These are phyloP conservation scores for Slavum lentiscoides DNA, from an alignment of 2,888 invertebrate species.

Conservation along the genomic window DNA sequence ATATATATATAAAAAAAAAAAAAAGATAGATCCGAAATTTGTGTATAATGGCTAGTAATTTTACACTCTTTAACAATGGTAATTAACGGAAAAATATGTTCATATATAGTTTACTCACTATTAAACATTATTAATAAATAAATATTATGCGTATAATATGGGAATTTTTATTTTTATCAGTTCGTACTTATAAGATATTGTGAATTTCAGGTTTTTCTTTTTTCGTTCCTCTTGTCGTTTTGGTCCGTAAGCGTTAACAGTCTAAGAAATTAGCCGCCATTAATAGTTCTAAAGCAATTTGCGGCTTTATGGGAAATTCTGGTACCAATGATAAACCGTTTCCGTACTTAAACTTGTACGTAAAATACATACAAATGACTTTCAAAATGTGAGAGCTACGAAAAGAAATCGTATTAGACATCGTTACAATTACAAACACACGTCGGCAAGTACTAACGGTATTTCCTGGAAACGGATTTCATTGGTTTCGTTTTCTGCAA, in stretches of 20 bases:
- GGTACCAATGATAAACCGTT: conserved; percentile 99
- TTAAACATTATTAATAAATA: too few relatives aligned
- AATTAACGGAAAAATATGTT: too few relatives aligned
- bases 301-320: conserved; percentile 97
- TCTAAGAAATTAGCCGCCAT: conserved; percentile 99
- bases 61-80: too few relatives aligned
- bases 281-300: conserved; percentile 84
- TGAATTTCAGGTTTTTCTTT: background rate
- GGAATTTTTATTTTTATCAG: background rate
- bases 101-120: too few relatives aligned
- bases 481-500: conserved; percentile 98
- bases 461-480: conserved; percentile 99
- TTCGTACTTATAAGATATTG: background rate
- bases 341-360: conserved; percentile 96
- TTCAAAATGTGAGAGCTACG: conserved; percentile 93
- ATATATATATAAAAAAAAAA: too few relatives aligned
- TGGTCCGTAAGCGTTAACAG: conserved; percentile 69
- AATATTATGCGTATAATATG: background rate
- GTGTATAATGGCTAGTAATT: too few relatives aligned
- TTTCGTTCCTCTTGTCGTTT: too few relatives aligned
- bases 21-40: too few relatives aligned
- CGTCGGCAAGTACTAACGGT: conserved; percentile 72
- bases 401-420: background rate
- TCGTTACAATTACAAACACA: background rate
- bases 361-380: conserved; percentile 99